phyloP scores from a whole-genome alignment of 2,113 vertebrate species.

The Nanorana parkeri region DNA sequence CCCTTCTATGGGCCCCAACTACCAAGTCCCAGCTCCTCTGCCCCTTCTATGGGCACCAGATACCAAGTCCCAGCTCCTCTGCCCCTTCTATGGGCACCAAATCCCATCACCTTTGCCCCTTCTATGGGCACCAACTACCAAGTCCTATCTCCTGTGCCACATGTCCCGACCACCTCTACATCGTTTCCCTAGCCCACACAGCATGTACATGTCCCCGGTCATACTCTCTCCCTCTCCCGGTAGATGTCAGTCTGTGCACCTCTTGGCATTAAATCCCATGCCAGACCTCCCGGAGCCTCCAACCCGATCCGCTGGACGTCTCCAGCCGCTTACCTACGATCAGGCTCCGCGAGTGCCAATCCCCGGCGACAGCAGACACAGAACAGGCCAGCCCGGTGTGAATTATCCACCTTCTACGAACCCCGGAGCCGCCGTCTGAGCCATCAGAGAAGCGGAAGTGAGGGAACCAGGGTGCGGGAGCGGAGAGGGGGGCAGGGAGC shows the following conservation, averaged over 20 bases:
- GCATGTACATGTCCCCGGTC: background rate
- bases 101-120: too few species aligned
- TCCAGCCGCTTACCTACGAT: background rate
- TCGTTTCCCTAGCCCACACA: background rate
- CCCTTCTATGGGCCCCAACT: too few species aligned
- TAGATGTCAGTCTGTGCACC: background rate
- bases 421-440: constrained; percentile 22
- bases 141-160: background rate
- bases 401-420: constrained; percentile 11
- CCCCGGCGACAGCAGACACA: background rate
- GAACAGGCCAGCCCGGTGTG: too few species aligned
- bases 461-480: constrained; percentile 9
- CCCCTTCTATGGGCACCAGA: too few species aligned
- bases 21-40: too few species aligned
- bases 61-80: too few species aligned
- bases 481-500: background rate
- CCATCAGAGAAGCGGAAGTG: constrained; percentile 54
- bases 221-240: background rate
- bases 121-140: too few species aligned
- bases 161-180: background rate
- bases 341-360: background rate
- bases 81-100: too few species aligned
- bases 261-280: background rate
- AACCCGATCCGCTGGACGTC: background rate
- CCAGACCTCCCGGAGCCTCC: background rate